A percentile compares a stretch with the other conserved stretches of the same genome.
Evolutionary conservation across 37 sponge, comb jelly and placozoan species (phyloP).

Genomic region (Ianthella basta): DNA sequence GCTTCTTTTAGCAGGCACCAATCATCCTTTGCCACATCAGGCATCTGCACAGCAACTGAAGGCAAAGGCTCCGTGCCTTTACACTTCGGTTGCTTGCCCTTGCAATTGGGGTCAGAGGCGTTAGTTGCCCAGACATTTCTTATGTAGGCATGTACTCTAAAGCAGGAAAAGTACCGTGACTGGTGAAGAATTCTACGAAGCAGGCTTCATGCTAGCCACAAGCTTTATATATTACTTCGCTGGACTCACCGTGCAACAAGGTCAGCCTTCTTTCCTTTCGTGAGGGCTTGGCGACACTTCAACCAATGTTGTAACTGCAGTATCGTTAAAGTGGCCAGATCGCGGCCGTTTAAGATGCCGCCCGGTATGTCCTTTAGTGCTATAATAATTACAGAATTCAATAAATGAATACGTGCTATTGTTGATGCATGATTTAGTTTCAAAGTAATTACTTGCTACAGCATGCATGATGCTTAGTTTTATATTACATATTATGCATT

Average conservation of each 20-base stretch:
- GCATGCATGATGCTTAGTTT: too few relatives aligned
- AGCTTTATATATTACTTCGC: not conserved
- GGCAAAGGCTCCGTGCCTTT: not conserved
- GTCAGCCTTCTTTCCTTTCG: conserved; percentile 8
- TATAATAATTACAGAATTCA: not conserved
- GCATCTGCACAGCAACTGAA: not conserved
- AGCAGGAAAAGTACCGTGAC: not conserved
- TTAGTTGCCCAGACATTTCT: conserved; percentile 47
- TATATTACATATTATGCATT: too few relatives aligned
- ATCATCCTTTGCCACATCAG: not conserved
- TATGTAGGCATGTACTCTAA: conserved; percentile 55
- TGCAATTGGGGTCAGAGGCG: conserved; percentile 41
- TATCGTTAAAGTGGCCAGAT: conserved; percentile 14
- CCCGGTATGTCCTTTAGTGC: conserved; percentile 1
- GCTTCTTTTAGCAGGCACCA: conserved; percentile 17
- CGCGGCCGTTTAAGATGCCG: not conserved
- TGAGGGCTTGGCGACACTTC: not conserved
- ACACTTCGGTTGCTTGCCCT: not conserved
- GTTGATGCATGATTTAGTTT: too few relatives aligned
- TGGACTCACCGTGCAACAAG: conserved; percentile 7
- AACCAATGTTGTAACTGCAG: not conserved
- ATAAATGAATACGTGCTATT: conserved; percentile 47
- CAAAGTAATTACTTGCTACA: too few relatives aligned
- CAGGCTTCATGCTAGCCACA: not conserved
- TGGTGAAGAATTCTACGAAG: not conserved